Base-by-base conservation (phyloP, 2,888 invertebrate genomes). In the Andricus curvator region DNA sequence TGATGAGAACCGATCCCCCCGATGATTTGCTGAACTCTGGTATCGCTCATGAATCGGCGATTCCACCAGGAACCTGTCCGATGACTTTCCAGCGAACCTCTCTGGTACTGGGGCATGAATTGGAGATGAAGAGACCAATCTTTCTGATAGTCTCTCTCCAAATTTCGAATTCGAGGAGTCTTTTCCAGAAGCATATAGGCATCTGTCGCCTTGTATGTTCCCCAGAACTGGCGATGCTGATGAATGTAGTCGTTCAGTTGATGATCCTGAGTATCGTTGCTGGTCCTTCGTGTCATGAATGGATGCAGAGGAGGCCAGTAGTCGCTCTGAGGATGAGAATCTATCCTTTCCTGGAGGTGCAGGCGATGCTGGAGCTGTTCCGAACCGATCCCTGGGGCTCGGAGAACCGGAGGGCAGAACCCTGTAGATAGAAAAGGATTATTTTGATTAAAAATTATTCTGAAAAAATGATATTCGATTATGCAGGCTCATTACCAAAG, bases 321-420 rank as follows among this genome's bases (percentile, higher is more conserved):
- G 90, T 92, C 95, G 93, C 93, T 95, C 94, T 92, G 94, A 93
- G 91, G 94, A 90, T 91, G 94, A 94, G 84, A 92, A 90, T 78
- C 90, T 81, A 20, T 78, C 94, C 84, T 94, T 94, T 60, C 83
- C 83, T 44, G 86, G 65, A 41, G 90, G 89, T 85, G 90, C 89
- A 79, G 91, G 90, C 33, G 91, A 91, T 56, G 89, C 88, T 83
- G 90, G 88, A 48, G 91, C 88, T 20, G 91, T 89, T 48, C 90
- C 87, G 65, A 82, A 84, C 74, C 84, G 82, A 60, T 90, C 88
- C 66, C 90, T 84, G 84, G 87, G 78, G 84, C 83, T 88, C 80
- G 92, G 88, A 84, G 92, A 90, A 86, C 87, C 86, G 81, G 89
- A 84, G 85, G 90, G 85, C 77, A 90, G 74, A 86, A 89, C 84